A percentile compares a stretch with the other conserved stretches of the same genome.
phyloP scores from a whole-genome alignment of 1,140 invertebrate species.

The Penaeus chinensis region DNA sequence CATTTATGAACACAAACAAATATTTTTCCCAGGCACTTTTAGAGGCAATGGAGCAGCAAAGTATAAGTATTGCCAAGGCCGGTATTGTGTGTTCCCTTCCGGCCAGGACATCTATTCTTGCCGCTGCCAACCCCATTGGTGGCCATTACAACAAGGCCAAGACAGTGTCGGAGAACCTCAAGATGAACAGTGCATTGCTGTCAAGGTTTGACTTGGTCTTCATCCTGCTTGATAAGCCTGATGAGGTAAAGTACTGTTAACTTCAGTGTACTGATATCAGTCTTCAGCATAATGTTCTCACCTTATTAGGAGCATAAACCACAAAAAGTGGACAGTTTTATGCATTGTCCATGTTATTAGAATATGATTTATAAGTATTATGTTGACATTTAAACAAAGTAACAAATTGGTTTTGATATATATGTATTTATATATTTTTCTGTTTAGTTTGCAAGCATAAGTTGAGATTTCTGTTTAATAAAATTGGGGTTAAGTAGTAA shows the following conservation, averaged over 20 bases:
- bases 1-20: neutral
- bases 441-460: no score
- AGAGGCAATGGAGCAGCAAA: constrained; percentile 96
- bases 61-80: constrained; percentile 86
- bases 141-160: constrained; percentile 90
- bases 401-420: no score
- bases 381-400: no score
- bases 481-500: no score
- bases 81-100: constrained; percentile 69
- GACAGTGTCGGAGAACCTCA: constrained; percentile 90
- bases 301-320: no score
- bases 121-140: constrained; percentile 90
- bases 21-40: constrained; percentile 75
- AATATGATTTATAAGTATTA: no score
- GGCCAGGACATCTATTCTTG: constrained; percentile 77
- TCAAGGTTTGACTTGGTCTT: constrained; percentile 95
- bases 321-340: no score
- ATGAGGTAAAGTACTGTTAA: constrained; percentile 73
- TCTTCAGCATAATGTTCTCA: no score
- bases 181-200: constrained; percentile 84
- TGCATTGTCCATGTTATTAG: no score
- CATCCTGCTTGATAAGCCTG: constrained; percentile 87
- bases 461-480: no score
- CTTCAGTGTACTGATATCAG: neutral
- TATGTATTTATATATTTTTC: no score